Conservation (phyloP, 2,888 invertebrate genomes). For the Argyresthia albistria region DNA sequence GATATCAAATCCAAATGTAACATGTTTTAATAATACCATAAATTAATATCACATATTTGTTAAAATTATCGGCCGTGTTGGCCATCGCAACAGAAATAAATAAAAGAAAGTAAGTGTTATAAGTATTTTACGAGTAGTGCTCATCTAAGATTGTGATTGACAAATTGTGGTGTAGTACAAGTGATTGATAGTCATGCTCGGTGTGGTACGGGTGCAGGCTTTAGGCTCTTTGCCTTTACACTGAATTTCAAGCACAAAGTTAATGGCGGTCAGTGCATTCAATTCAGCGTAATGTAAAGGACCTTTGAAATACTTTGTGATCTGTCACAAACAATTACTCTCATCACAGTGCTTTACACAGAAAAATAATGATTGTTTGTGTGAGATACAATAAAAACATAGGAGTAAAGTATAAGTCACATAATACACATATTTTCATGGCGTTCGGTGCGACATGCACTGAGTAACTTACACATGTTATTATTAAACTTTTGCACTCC, state of each 20-base stretch:
- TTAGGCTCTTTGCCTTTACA: background rate
- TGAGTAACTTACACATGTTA: conserved; percentile 20
- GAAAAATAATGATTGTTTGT: conserved; percentile 24
- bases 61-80: too few species aligned
- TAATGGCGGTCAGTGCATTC: too few species aligned
- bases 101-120: too few species aligned
- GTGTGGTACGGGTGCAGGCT: conserved; percentile 67
- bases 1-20: too few species aligned
- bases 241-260: background rate
- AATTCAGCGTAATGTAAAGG: too few species aligned
- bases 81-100: too few species aligned
- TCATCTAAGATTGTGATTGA: conserved; percentile 13
- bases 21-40: too few species aligned
- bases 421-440: conserved; percentile 39
- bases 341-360: background rate
- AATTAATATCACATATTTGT: too few species aligned
- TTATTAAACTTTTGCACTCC: too few species aligned
- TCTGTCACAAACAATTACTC: conserved; percentile 38
- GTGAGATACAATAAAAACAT: conserved; percentile 34
- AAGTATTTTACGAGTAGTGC: conserved; percentile 6
- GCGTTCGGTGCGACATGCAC: conserved; percentile 64
- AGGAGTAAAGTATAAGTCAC: conserved; percentile 39
- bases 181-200: conserved; percentile 49
- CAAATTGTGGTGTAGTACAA: conserved; percentile 26
- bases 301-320: conserved; percentile 4